These are phyloP conservation scores for Drosophila tani DNA, from an alignment of 1,140 invertebrate genomes.

Conservation along the genomic window DNA sequence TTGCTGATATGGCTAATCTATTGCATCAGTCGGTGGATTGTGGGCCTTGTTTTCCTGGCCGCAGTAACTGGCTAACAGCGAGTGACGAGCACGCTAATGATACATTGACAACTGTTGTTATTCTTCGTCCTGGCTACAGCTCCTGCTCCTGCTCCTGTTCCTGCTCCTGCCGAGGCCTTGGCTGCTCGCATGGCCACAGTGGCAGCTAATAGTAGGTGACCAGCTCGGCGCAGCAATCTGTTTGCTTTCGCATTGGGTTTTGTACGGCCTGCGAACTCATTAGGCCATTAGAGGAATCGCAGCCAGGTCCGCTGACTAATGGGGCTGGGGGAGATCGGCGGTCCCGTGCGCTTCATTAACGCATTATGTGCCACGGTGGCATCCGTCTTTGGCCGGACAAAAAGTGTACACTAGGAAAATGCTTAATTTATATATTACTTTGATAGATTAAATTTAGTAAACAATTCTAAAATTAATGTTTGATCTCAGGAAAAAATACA, in stretches of 20 bases:
- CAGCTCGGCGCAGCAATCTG: slow-evolving; percentile 23
- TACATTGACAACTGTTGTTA: slow-evolving; percentile 72
- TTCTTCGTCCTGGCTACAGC: slow-evolving; percentile 19
- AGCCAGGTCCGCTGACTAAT: slow-evolving; percentile 30
- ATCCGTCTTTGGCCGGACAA: slow-evolving; percentile 34
- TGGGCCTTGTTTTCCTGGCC: slow-evolving; percentile 18
- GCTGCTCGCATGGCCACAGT: not conserved
- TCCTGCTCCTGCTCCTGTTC: not conserved
- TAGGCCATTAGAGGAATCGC: slow-evolving; percentile 59
- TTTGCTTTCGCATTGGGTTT: slow-evolving; percentile 38
- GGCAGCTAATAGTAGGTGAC: slow-evolving; percentile 23
- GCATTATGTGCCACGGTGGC: slow-evolving; percentile 45
- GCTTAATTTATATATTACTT: no score
- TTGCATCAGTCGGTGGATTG: slow-evolving; percentile 50
- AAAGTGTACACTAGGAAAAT: slow-evolving; percentile 15
- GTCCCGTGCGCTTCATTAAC: slow-evolving; percentile 60
- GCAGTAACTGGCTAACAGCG: slow-evolving; percentile 28
- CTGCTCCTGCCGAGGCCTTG: not conserved
- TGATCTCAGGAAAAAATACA: no score
- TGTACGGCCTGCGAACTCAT: slow-evolving; percentile 53
- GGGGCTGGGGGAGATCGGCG: slow-evolving; percentile 12
- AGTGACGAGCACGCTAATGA: slow-evolving; percentile 60
- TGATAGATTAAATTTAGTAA: no score
- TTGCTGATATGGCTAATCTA: slow-evolving; percentile 66
- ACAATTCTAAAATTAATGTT: no score